Base-by-base conservation (phyloP, 1,140 invertebrate species). In the Chionoecetes opilio region DNA sequence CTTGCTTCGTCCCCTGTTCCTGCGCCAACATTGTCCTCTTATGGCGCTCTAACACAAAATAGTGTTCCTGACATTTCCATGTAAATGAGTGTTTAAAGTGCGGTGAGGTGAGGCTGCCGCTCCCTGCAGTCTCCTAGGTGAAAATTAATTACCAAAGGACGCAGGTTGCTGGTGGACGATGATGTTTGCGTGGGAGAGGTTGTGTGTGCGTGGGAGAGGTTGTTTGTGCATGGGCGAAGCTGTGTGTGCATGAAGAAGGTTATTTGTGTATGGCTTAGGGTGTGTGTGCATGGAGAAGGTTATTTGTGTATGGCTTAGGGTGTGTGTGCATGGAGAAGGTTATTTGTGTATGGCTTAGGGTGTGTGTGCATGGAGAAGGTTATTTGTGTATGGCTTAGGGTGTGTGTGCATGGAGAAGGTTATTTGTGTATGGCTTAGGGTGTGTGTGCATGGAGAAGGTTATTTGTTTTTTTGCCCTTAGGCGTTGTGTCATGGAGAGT, bases 61-160 rank as follows among this genome's bases (percentile, higher is more conserved):
- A 53, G 88, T 31, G 88, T 90, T 17, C 38, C 88, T 75, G 88
- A 53, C 88, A 90, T 90, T 90, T 90, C 88, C 88, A 90, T 90
- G 88, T 90, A 90, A 90, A 90, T 90, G 88, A 90, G 88, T 53
- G 88, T 90, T 90, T 90, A 90, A 90, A 90, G 88, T 90, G 88
- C 38, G 38, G 35, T 88, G 86, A 21, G 26, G 26, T 35, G 35
- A 88, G 86, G 14, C 35, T 41, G 88, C 6, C 32, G 37, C 26
- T 90, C 88, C 41, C 34, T 90, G 88, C 38, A 53, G 26, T 9
- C 87, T 53, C 53, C 88, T 6, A 31, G 38, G 29, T 53, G 35
- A n/a, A 31, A 90, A 90, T 90, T 90, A 90, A 90, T 90, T 90
- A 90, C 88, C 88, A 31, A 75, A 75, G 63, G 63, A 75, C 63